These are phyloP conservation scores for Lucilia sericata DNA, from an alignment of 1,140 invertebrate species.

Conservation along the genomic window DNA sequence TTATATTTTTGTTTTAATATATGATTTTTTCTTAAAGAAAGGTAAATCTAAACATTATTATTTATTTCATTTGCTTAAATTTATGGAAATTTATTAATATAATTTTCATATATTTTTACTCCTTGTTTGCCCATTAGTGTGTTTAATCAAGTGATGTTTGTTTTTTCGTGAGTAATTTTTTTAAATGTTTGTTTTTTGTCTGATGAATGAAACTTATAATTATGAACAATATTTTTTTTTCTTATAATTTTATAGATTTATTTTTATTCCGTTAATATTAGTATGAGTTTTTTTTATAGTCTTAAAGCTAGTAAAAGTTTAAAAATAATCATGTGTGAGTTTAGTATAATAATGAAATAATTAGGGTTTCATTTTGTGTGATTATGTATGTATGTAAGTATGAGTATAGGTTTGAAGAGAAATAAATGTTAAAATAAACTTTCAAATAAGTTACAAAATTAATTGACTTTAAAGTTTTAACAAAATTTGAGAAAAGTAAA, in stretches of 20 bases:
- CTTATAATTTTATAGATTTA: not conserved
- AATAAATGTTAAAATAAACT: too few relatives aligned
- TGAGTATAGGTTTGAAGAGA: too few relatives aligned
- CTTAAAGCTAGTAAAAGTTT: slow-evolving; percentile 12
- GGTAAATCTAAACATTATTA: not conserved
- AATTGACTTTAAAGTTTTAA: too few relatives aligned
- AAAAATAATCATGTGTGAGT: not conserved
- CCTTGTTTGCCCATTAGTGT: too few relatives aligned
- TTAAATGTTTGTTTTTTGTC: too few relatives aligned
- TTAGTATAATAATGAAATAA: not conserved
- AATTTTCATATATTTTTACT: not conserved
- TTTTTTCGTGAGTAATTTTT: not conserved
- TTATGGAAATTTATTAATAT: not conserved
- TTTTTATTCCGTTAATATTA: too few relatives aligned
- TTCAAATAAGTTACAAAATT: too few relatives aligned
- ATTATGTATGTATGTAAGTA: too few relatives aligned
- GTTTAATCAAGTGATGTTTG: not conserved
- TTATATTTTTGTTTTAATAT: not conserved
- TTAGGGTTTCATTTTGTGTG: not conserved
- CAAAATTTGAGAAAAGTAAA: too few relatives aligned
- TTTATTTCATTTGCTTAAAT: not conserved
- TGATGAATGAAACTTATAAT: not conserved
- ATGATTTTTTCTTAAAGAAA: slow-evolving; percentile 1
- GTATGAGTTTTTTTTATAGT: not conserved
- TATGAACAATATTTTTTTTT: not conserved